Base-by-base conservation (phyloP, 2,113 vertebrate species). In the Cyanoderma ruficeps region DNA sequence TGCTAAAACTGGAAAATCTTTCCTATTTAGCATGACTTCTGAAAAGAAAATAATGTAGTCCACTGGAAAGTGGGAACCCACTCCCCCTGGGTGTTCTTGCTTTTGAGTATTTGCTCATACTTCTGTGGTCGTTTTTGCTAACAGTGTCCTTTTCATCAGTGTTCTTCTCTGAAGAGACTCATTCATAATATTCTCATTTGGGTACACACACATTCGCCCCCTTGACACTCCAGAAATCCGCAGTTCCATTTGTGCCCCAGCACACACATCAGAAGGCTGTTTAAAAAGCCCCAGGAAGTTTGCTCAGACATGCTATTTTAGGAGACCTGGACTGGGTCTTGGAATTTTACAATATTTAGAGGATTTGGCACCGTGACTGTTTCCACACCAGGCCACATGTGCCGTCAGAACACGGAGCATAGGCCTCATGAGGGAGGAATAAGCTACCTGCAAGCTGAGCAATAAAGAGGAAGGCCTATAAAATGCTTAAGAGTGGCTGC, bases 321-420 rank as follows among this genome's bases (percentile, higher is more conserved):
- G 87, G 83, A 97, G 94, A 92, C 70, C 92, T 97, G 96, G 96
- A 97, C 80, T 42, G 76, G 39, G 47, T 71, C 77, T 96, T 92
- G 97, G 96, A 97, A 97, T 98, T 97, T 97, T 96, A 95, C 97
- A 97, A 70, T 96, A 95, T 97, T 96, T 83, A 92, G 92, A 95
- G 94, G 83, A 97, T 94, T 91, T 96, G 96, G 94, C 91, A 80
- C 64, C 0, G 2, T 23, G 75, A 71, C 63, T 71, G 20, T 91
- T 97, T 95, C 95, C 87, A 93, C 72, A 82, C 41, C 67, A 59
- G 67, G 82, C 83, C 77, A 82, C 0, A 7, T 69, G 80, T 31
- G 64, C 90, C 0, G 4, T 39, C 76, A 80, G 93, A 88, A 91
- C 6, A 2, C 2, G 1, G 31, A 55, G 47, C 0, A 1, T 19